Evolutionary conservation across 2,888 invertebrate species (phyloP), one percentile per base, ranked within the genome.

Genomic region (Volucella inflata): DNA sequence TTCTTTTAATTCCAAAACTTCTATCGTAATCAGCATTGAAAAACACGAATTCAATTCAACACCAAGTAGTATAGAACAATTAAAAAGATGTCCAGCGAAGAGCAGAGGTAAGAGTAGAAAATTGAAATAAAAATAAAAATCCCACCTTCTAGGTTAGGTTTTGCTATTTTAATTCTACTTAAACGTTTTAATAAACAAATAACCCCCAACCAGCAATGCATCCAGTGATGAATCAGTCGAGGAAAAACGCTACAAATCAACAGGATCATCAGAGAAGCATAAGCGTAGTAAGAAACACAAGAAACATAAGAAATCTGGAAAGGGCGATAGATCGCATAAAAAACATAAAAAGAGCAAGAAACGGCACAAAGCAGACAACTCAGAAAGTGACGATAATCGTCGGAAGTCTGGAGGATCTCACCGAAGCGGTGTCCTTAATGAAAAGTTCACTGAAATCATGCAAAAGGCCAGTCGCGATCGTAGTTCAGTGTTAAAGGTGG

Each of bases 271-370:
- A 87, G 94, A 93, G 87, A 93, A 92, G 87, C 90, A 90, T 57
- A 94, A 94, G 88, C 94, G 94, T 87, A 90, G 90, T 48, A 94
- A 94, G 88, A 94, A 94, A 87, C 93, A 95, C 88, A 95, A 95
- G 90, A 96, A 96, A 91, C 95, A 94, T 88, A 95, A 95, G 89
- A 94, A 94, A 88, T 93, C 93, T 71, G 93, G 93, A 88, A 94
- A 94, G 87, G 88, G 90, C 1, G 93, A 93, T 21, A 94, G 94
- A 80, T 90, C 92, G n/a, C 93, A 93, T 42, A 92, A 94, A 88
- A 95, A 95, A 90, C 94, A 94, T 89, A 93, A 95, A 91, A 93
- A 95, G 91, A 91, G 94, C 89, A 93, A 93, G 89, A 90, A 94
- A 89, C 93, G 94, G 89, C 91, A 91, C 76, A 91, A 89, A 89